phyloP scores from a whole-genome alignment of 2,113 vertebrate genomes.

The Semicossyphus pulcher region DNA sequence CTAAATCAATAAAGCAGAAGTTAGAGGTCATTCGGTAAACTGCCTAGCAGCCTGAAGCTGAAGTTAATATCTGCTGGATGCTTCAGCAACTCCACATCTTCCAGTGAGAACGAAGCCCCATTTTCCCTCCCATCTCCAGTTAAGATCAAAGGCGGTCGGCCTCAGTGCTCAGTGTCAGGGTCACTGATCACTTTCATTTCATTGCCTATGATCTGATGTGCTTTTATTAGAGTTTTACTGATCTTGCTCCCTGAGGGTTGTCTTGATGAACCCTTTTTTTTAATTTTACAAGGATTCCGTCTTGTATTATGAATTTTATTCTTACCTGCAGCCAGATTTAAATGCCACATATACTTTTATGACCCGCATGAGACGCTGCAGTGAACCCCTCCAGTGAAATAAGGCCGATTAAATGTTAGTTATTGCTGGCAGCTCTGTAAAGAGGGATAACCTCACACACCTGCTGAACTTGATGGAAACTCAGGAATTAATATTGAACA shows the following conservation, averaged over 20 bases:
- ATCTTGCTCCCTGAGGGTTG: neutral
- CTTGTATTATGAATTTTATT: neutral
- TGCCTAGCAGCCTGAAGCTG: neutral
- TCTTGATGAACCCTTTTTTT: no score
- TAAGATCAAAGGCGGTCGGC: constrained; percentile 2
- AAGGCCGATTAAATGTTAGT: neutral
- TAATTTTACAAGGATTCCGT: neutral
- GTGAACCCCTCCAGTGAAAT: neutral
- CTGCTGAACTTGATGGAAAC: neutral
- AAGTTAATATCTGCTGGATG: neutral
- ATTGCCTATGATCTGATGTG: neutral
- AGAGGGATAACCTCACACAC: neutral
- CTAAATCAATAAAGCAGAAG: neutral
- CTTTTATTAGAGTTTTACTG: neutral
- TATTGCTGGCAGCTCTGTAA: neutral
- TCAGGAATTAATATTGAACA: neutral
- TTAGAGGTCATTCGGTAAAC: neutral
- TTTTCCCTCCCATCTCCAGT: constrained; percentile 5
- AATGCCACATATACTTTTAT: neutral
- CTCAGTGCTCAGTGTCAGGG: neutral
- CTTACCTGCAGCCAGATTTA: neutral
- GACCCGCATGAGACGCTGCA: neutral
- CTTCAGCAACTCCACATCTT: neutral
- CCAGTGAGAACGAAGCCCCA: neutral
- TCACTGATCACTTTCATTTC: constrained; percentile 18